Base-by-base conservation (phyloP, 2,797 vertebrate genomes). In the Sus cebifrons region DNA sequence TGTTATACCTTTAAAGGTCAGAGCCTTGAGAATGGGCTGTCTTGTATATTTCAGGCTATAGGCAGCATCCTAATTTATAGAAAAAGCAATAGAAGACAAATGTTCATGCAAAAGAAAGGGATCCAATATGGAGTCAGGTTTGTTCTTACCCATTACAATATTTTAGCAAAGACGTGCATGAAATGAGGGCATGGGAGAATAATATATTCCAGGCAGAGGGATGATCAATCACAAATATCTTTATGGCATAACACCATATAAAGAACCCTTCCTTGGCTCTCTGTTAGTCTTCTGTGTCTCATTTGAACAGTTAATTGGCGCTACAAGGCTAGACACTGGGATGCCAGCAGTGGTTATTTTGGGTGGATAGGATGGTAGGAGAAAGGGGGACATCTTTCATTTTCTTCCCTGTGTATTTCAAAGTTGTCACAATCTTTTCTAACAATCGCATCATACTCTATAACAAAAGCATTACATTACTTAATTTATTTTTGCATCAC, bases 181-280 rank as follows among this genome's bases (percentile, higher is more conserved):
- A 71, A 29, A 20, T 6, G 49, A 36, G 17, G 23, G 20, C n/a
- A 3, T 5, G 0, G 23, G 49, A 36, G 36, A 70, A 7, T 29
- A 40, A 17, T 23, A 16, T 7, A 3, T 14, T 82, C 21, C 20
- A 49, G 6, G 40, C 27, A 15, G 9, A 56, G 62, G 71, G 32
- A 49, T 54, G 56, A 49, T 56, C 2, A 1, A 40, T 32, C 7
- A 3, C 21, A n/a, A 12, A 2, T 1, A 16, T 23, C 36, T 52
- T n/a, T 5, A 3, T 13, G 0, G 3, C 7, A 14, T 25, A 52
- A 79, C 14, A 11, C 36, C 25, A 6, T 1, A 6, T 60, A 58
- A 18, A 8, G 7, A 21, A 44, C 18, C 4, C 13, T 11, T 60
- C 18, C 87, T 60, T 27, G 5, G 40, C 8, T 23, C 27, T 54